Evolutionary conservation across 2,888 invertebrate genomes (phyloP).

Genomic region (Glyphotaelius pellucidus): DNA sequence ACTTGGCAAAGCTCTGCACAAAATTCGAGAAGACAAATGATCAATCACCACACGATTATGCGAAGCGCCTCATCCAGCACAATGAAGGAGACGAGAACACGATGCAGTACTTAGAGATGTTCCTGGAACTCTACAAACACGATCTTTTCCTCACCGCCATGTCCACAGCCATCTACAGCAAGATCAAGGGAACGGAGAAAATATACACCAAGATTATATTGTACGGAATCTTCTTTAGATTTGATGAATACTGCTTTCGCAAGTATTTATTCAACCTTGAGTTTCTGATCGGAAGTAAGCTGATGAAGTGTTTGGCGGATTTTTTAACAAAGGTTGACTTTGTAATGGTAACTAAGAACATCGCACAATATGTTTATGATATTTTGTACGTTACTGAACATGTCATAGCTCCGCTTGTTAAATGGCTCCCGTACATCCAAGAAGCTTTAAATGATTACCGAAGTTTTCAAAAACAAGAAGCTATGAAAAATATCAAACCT

Average conservation of each 20-base stretch:
- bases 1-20: slow-evolving; percentile 8
- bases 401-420: slow-evolving; percentile 75
- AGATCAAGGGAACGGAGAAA: slow-evolving; percentile 23
- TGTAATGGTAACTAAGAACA: slow-evolving; percentile 73
- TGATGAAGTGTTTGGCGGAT: slow-evolving; percentile 71
- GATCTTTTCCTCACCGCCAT: slow-evolving; percentile 37
- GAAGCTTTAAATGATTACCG: slow-evolving; percentile 73
- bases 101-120: slow-evolving; percentile 50
- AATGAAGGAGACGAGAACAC: neutral
- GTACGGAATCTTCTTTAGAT: slow-evolving; percentile 52
- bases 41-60: slow-evolving; percentile 31
- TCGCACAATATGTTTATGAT: slow-evolving; percentile 75
- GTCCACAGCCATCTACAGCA: slow-evolving; percentile 11
- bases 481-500: slow-evolving; percentile 70
- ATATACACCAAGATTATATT: slow-evolving; percentile 39
- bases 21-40: slow-evolving; percentile 26
- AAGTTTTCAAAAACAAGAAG: slow-evolving; percentile 71
- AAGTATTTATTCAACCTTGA: slow-evolving; percentile 71
- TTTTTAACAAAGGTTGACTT: slow-evolving; percentile 75
- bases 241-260: slow-evolving; percentile 42
- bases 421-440: slow-evolving; percentile 74
- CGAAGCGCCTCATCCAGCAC: neutral
- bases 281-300: slow-evolving; percentile 73
- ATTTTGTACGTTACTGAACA: slow-evolving; percentile 75
- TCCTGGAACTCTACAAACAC: slow-evolving; percentile 43